Base-by-base conservation (phyloP, 2,113 vertebrate species). In the Marcusenius ussheri region DNA sequence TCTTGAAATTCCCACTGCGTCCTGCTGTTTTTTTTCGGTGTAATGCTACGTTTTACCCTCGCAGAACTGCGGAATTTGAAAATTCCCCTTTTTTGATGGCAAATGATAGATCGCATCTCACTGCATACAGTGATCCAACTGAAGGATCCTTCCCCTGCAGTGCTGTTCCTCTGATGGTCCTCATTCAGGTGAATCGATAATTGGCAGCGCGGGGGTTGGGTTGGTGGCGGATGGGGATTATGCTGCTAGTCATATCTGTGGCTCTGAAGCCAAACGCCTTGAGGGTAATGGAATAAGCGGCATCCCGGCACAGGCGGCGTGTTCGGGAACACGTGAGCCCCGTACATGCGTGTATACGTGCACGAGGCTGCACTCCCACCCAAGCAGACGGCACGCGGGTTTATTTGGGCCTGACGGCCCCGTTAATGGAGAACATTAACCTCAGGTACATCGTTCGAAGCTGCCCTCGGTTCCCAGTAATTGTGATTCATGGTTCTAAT, bases 391-490 rank as follows among this genome's bases (percentile, higher is more conserved):
- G 93, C 94, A 92, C 93, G 94, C 94, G 93, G 93, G 94, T 93
- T 92, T 92, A 94, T 95, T 93, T 93, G 93, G 90, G 89, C 94
- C 91, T 92, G 92, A 17, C 92, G 90, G 95, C 93, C 95, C 94
- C 95, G 94, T 96, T 96, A 96, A 96, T 95, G 95, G 95, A 95
- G 95, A 96, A 96, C 96, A 96, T 96, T 96, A 96, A 96, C 95
- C 95, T 95, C 93, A 93, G 94, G 95, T 92, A 96, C 95, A 96
- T 93, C 88, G 91, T 95, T 88, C 89, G 94, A 91, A 91, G 94
- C 92, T 94, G 91, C 91, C 93, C 93, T 92, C 93, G 91, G 93
- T 96, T 96, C 94, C 95, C 93, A 92, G 94, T 94, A 95, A 95
- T 93, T 91, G 92, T 94, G 95, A 96, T 92, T 96, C 95, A 95